Conservation (phyloP, 2,113 vertebrate species). For the Sinocyclocheilus anophthalmus region DNA sequence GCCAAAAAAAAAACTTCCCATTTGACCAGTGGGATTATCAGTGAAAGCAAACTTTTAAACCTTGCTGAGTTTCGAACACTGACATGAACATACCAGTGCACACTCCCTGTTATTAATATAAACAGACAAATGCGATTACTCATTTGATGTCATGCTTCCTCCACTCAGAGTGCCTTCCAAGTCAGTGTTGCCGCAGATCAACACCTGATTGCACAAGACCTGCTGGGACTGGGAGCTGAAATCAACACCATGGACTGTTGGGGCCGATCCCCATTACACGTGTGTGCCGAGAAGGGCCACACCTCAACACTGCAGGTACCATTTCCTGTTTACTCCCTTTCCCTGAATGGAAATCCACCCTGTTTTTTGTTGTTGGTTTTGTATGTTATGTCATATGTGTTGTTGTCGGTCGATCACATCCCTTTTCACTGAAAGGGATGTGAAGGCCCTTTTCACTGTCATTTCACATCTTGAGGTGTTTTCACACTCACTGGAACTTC, state of each 20-base stretch:
- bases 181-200: constrained; percentile 90
- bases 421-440: no score
- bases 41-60: not conserved
- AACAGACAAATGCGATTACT: not conserved
- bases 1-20: not conserved
- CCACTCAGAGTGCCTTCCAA: constrained; percentile 88
- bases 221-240: constrained; percentile 85
- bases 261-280: constrained; percentile 91
- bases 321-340: not conserved
- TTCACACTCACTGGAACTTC: no score
- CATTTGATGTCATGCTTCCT: constrained; percentile 39
- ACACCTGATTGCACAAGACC: constrained; percentile 89
- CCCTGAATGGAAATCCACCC: no score
- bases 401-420: no score
- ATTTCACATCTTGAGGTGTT: no score
- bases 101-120: not conserved
- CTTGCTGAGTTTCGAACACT: not conserved
- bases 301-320: constrained; percentile 84
- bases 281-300: constrained; percentile 91
- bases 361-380: no score
- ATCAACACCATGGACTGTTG: constrained; percentile 86
- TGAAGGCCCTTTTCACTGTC: no score
- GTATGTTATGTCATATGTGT: no score
- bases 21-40: not conserved
- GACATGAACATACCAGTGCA: not conserved